Base-by-base conservation (phyloP, 2,797 vertebrate genomes). In the Natrix natrix region DNA sequence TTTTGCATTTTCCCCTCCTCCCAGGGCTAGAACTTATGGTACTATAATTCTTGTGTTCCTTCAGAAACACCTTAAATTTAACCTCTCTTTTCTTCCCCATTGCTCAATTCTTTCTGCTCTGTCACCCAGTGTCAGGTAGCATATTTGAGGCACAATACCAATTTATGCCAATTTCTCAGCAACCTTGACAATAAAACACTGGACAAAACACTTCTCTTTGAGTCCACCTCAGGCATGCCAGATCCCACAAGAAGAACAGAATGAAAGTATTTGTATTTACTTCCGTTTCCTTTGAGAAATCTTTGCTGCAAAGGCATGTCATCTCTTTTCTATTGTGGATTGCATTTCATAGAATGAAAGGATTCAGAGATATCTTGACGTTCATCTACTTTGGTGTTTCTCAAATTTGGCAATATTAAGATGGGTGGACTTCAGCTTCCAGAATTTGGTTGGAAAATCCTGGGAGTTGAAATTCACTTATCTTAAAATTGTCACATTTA, bases 81-180 rank as follows among this genome's bases (percentile, higher is more conserved):
- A 1, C 83, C 88, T 95, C 88, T 60, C 91, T 56, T 11, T 2
- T 86, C 69, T 94, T 94, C 90, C 89, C 92, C 63, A 43, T 92
- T 4, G 0, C 87, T 96, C 95, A 87, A 20, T 22, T 93, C 93
- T 94, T 97, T 96, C 96, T 95, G 95, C 94, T 96, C 94, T 0
- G 0, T 95, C 95, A 61, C 94, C 90, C 92, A 0, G 0, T 0
- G 0, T 94, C 95, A 96, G 92, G 86, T 92, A 91, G 87, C 55
- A 59, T 87, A 66, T 83, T 94, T 94, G 95, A 96, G 2, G 59
- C 14, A 1, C 16, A 61, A 56, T 55, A 1, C 0, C 0, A 91
- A 86, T 83, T 56, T 94, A 57, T 22, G 17, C 4, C 78, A 13
- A 78, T 16, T 89, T 28, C 90, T 91, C 0, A 0, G 57, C 7